These are phyloP conservation scores for Podarcis raffonei DNA, from an alignment of 2,113 vertebrate species.

Conservation along the genomic window DNA sequence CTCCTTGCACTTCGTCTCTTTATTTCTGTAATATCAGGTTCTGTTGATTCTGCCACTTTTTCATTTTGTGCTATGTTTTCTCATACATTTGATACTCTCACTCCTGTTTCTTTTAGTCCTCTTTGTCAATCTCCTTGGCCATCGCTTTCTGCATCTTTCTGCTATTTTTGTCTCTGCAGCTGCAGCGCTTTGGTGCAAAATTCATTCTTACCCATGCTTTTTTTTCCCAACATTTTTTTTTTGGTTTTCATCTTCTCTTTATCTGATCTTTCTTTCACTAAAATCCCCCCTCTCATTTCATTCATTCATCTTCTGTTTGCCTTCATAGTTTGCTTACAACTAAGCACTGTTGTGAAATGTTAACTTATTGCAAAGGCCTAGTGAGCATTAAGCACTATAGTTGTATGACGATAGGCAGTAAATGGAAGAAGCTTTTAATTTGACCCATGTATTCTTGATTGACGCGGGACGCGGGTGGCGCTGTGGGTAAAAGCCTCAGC, in stretches of 20 bases:
- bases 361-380: background rate
- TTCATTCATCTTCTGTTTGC: background rate
- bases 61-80: background rate
- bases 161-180: background rate
- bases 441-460: background rate
- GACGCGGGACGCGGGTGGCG: too few relatives aligned
- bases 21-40: background rate
- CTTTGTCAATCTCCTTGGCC: background rate
- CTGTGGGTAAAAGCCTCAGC: too few relatives aligned
- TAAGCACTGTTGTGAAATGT: background rate
- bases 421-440: background rate
- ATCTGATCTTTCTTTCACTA: background rate
- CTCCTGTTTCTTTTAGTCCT: background rate
- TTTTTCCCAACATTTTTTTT: background rate
- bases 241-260: background rate
- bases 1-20: background rate
- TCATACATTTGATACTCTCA: background rate
- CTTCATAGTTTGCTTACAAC: background rate
- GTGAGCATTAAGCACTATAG: background rate
- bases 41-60: background rate
- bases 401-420: background rate
- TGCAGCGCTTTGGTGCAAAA: background rate
- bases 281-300: background rate
- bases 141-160: background rate
- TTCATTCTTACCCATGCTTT: background rate